Percentiles rank a stretch among this genome's conserved stretches.
These are phyloP conservation scores for Drosophila kepulauana DNA, from an alignment of 1,140 invertebrate species.

Conservation along the genomic window DNA sequence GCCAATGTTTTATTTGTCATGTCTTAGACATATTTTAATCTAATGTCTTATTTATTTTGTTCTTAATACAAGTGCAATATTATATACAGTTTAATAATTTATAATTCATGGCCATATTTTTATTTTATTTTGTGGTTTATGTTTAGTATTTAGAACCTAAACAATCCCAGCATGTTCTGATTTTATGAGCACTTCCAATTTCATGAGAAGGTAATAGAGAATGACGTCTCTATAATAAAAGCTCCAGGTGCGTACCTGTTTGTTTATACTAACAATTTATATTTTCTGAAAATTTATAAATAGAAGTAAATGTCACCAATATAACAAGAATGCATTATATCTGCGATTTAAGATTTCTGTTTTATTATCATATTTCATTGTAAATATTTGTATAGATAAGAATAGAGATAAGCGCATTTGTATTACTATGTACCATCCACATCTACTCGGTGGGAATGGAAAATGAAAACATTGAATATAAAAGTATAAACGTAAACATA, in stretches of 20 bases:
- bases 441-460: slow-evolving; percentile 46
- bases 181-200: too few species aligned
- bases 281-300: neutral
- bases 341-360: neutral
- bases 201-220: too few species aligned
- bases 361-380: slow-evolving; percentile 33
- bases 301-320: slow-evolving; percentile 7
- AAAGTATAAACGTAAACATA: slow-evolving; percentile 50
- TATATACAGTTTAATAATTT: neutral
- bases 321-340: slow-evolving; percentile 18
- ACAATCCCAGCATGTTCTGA: too few species aligned
- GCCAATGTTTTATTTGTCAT: slow-evolving; percentile 15
- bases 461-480: slow-evolving; percentile 38
- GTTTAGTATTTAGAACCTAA: neutral
- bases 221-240: too few species aligned
- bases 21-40: neutral
- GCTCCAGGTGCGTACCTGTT: too few species aligned
- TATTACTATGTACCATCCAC: slow-evolving; percentile 26
- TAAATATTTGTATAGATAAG: slow-evolving; percentile 32
- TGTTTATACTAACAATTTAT: too few species aligned
- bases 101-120: neutral
- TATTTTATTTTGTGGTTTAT: neutral
- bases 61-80: neutral
- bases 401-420: slow-evolving; percentile 17
- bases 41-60: neutral